Conservation (phyloP, 2,797 vertebrate genomes). For the Tamandua tetradactyla region DNA sequence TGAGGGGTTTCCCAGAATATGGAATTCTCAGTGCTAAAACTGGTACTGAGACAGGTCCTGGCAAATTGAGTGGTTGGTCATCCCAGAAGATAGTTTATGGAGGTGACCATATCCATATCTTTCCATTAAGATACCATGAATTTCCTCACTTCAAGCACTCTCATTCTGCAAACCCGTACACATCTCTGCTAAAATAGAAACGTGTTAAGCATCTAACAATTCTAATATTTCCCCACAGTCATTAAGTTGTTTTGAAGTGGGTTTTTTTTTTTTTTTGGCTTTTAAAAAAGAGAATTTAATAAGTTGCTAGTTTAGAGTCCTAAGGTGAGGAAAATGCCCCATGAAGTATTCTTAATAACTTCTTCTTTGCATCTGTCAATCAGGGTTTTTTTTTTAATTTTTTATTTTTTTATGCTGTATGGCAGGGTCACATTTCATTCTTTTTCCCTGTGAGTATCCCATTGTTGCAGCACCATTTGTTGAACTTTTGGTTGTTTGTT, state of each 20-base stretch:
- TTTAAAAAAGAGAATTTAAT: too few relatives aligned
- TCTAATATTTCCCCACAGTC: not conserved
- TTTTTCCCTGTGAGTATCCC: too few relatives aligned
- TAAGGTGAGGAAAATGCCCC: too few relatives aligned
- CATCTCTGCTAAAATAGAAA: slow-evolving; percentile 11
- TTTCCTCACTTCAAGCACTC: not conserved
- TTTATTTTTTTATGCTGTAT: too few relatives aligned
- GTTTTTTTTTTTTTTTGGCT: too few relatives aligned
- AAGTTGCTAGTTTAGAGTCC: too few relatives aligned
- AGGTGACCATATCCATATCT: not conserved
- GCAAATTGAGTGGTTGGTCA: not conserved
- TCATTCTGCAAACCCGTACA: not conserved
- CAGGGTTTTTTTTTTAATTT: too few relatives aligned
- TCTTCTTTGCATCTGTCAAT: not conserved
- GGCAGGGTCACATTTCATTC: too few relatives aligned
- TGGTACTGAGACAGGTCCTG: not conserved
- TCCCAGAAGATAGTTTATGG: not conserved
- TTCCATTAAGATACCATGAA: not conserved
- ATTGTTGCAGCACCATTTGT: too few relatives aligned
- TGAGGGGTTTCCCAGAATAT: not conserved
- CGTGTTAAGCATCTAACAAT: not conserved
- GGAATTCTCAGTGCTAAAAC: not conserved
- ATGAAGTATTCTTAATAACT: not conserved
- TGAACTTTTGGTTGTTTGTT: too few relatives aligned
- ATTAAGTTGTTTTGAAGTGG: not conserved